Evolutionary conservation across 92 coral and sea anemone species (phyloP).

Genomic region (Hydrozoanthus gracilis): DNA sequence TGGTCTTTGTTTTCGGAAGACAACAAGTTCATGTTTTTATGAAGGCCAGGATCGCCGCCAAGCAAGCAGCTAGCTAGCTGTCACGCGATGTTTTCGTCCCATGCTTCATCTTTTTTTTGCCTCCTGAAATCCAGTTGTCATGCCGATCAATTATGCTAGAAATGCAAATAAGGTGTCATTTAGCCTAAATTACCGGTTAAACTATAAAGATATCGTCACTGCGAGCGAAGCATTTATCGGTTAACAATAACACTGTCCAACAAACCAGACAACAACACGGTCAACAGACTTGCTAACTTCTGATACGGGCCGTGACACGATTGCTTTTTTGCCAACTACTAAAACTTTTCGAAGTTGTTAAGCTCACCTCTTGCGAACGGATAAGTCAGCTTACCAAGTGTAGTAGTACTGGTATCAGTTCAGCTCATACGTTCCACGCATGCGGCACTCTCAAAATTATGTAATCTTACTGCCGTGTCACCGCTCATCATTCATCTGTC

Average conservation of each 20-base stretch:
- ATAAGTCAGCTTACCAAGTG: conserved; percentile 12
- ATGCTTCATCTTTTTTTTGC: neutral
- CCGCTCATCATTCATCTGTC: neutral
- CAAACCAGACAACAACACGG: neutral
- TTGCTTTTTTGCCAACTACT: conserved; percentile 16
- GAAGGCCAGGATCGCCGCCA: conserved; percentile 1
- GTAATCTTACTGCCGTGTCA: neutral
- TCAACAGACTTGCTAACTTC: conserved; percentile 11
- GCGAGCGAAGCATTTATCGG: too few relatives aligned
- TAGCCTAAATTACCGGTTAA: conserved; percentile 10
- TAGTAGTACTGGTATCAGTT: conserved; percentile 20
- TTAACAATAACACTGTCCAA: neutral
- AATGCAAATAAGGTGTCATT: conserved; percentile 12
- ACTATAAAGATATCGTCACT: too few relatives aligned
- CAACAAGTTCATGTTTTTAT: conserved; percentile 20
- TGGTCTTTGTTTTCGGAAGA: conserved; percentile 10
- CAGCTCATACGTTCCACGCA: neutral
- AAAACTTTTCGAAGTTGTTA: neutral
- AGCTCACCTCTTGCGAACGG: conserved; percentile 6
- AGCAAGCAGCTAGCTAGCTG: conserved; percentile 29
- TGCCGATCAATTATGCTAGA: conserved; percentile 9
- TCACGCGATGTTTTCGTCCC: conserved; percentile 26
- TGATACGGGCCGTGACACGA: conserved; percentile 20
- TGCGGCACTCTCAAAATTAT: too few relatives aligned
- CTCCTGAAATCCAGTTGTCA: conserved; percentile 21